Evolutionary conservation across 2,113 vertebrate genomes (phyloP).

Genomic region (Psammodynastes pulverulentus): DNA sequence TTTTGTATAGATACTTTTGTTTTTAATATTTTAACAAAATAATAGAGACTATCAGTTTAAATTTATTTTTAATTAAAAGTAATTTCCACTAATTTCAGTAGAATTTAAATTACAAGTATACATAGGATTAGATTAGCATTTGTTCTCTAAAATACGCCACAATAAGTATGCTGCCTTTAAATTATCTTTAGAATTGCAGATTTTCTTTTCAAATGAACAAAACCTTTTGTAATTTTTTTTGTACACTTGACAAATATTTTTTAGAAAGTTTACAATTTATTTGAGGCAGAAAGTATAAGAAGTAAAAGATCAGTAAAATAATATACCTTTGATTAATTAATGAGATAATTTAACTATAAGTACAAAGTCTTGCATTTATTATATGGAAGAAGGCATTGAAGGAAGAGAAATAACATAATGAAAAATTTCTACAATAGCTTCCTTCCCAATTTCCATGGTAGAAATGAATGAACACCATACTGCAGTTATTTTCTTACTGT

Average conservation of each 20-base stretch:
- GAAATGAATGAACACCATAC: background rate
- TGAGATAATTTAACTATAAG: background rate
- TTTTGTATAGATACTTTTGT: background rate
- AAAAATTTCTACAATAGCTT: background rate
- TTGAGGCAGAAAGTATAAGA: background rate
- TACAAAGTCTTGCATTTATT: background rate
- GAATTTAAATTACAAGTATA: background rate
- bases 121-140: background rate
- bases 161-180: background rate
- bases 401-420: background rate
- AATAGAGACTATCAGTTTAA: background rate
- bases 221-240: background rate
- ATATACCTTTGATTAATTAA: background rate
- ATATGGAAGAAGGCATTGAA: background rate
- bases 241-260: background rate
- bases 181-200: background rate
- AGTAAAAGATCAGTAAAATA: background rate
- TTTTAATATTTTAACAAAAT: background rate
- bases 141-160: background rate
- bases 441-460: background rate
- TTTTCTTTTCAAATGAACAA: background rate
- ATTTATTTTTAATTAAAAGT: background rate
- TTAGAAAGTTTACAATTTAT: background rate
- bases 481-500: background rate
- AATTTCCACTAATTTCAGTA: background rate